phyloP scores from a whole-genome alignment of 2,797 vertebrate species.

The Rhyacichthys aspro region DNA sequence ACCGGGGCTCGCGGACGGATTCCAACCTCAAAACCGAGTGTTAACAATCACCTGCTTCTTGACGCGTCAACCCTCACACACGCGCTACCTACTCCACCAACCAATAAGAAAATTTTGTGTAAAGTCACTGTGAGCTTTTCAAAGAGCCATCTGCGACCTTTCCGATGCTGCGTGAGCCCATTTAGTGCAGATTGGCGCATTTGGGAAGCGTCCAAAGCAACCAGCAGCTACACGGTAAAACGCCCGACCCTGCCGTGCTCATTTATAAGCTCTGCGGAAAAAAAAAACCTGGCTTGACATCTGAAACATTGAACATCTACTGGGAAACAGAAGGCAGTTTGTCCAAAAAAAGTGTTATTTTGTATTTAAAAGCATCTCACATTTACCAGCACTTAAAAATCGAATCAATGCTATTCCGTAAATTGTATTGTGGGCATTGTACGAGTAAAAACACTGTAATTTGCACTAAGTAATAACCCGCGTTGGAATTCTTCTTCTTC shows the following conservation, averaged over 20 bases:
- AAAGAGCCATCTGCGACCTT: conserved; percentile 65
- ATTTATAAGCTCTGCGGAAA: conserved; percentile 61
- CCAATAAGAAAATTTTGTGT: conserved; percentile 3
- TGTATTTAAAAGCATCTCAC: conserved; percentile 29
- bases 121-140: conserved; percentile 47
- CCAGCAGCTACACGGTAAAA: conserved; percentile 68
- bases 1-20: conserved; percentile 63
- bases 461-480: conserved; percentile 55
- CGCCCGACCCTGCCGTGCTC: conserved; percentile 61
- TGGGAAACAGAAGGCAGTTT: conserved; percentile 16
- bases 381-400: conserved; percentile 31
- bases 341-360: conserved; percentile 11
- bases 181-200: conserved; percentile 65
- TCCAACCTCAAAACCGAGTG: conserved; percentile 66
- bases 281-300: conserved; percentile 51
- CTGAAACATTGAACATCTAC: conserved; percentile 42
- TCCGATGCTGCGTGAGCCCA: conserved; percentile 57
- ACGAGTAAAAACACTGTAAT: conserved; percentile 42
- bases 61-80: conserved; percentile 61
- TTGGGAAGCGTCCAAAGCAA: conserved; percentile 65
- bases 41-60: conserved; percentile 72
- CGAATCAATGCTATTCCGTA: conserved; percentile 31
- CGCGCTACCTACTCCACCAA: conserved; percentile 40
- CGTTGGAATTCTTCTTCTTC: conserved; percentile 43
- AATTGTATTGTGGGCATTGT: conserved; percentile 34